phyloP scores from a whole-genome alignment of 2,113 vertebrate genomes.

The Apaloderma vittatum region DNA sequence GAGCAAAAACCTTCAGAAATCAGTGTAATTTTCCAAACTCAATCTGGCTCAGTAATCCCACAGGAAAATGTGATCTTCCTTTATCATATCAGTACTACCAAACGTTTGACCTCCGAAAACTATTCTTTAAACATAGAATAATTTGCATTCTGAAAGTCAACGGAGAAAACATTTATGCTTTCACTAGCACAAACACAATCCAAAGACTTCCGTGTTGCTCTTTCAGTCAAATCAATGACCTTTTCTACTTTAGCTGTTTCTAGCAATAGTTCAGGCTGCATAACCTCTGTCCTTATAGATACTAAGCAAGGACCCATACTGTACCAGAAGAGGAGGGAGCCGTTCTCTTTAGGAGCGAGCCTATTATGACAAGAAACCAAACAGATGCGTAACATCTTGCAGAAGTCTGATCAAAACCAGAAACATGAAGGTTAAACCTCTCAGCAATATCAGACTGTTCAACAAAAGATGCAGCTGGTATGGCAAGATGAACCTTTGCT shows the following conservation, averaged over 20 bases:
- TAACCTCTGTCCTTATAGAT: not conserved
- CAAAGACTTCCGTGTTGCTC: not conserved
- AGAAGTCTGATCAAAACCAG: not conserved
- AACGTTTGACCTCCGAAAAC: not conserved
- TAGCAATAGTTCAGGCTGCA: not conserved
- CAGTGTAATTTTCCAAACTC: not conserved
- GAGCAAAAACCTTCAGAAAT: slow-evolving; percentile 1
- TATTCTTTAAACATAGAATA: not conserved
- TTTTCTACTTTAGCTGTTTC: not conserved
- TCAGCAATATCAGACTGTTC: not conserved
- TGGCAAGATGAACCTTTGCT: slow-evolving; percentile 32
- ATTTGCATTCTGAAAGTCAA: not conserved
- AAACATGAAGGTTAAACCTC: not conserved
- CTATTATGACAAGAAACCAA: not conserved
- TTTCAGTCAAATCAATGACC: not conserved
- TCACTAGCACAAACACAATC: not conserved
- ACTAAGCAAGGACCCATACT: not conserved
- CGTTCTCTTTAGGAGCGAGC: not conserved
- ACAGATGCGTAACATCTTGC: not conserved
- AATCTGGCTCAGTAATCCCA: not conserved
- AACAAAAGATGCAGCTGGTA: slow-evolving; percentile 1
- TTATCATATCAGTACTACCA: not conserved
- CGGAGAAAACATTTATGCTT: not conserved
- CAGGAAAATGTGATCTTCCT: not conserved
- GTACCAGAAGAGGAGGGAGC: not conserved